phyloP scores from a whole-genome alignment of 2,113 vertebrate genomes.

The Cyanoderma ruficeps region DNA sequence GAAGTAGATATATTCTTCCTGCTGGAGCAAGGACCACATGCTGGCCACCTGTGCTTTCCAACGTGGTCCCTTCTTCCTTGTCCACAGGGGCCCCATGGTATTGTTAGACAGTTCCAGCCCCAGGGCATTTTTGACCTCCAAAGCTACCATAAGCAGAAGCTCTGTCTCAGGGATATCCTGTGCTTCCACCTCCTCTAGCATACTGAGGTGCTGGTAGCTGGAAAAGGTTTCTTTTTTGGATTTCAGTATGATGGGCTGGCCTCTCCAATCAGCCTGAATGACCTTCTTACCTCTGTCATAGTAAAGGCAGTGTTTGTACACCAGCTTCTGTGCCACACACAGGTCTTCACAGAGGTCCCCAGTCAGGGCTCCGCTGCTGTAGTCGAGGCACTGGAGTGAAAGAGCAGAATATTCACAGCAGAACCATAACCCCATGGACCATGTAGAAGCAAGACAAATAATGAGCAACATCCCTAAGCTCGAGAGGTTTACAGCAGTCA shows the following conservation, averaged over 20 bases:
- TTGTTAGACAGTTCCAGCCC: conserved; percentile 80
- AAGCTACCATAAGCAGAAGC: conserved; percentile 84
- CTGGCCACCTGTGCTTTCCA: conserved; percentile 88
- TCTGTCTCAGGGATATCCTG: conserved; percentile 82
- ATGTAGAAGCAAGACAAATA: not conserved
- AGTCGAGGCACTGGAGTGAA: conserved; percentile 87
- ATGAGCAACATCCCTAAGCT: not conserved
- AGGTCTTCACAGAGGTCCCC: conserved; percentile 93
- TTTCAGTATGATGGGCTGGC: conserved; percentile 87
- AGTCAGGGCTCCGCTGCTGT: conserved; percentile 78
- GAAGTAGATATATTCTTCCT: conserved; percentile 93
- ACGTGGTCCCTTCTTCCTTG: conserved; percentile 40
- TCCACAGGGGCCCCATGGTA: conserved; percentile 80
- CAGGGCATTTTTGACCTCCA: conserved; percentile 87
- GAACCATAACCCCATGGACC: accelerated
- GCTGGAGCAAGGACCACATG: conserved; percentile 92
- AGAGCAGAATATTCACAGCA: not conserved
- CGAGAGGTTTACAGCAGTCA: not conserved
- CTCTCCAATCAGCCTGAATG: conserved; percentile 90
- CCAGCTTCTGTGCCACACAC: conserved; percentile 81
- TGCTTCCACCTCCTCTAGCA: conserved; percentile 76
- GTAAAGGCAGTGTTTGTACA: conserved; percentile 90
- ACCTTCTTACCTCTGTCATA: conserved; percentile 95
- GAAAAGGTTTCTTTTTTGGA: conserved; percentile 92
- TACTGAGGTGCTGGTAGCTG: conserved; percentile 82